Evolutionary conservation across 2,797 vertebrate species (phyloP), one percentile per base, ranked within the genome.

Genomic region (Eulemur coronatus): DNA sequence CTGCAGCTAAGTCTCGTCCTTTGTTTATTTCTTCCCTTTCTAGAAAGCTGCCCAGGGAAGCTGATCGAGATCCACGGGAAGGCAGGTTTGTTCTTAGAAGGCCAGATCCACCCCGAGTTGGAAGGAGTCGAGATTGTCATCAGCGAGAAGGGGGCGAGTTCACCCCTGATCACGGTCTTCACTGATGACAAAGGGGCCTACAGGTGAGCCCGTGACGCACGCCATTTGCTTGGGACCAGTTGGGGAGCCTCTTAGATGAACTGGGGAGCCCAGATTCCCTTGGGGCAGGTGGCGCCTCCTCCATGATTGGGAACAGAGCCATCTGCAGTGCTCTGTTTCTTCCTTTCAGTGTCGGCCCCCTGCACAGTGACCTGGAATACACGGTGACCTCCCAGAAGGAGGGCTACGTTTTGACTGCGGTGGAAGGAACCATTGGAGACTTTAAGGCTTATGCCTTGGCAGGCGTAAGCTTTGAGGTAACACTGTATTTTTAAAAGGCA

Each of bases 361-460:
- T 99, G 93, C 99, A 99, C 98, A 99, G 99, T 88, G 99, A 99
- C 98, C 98, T 99, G 94, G 99, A 99, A 80, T 99, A 99, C 63
- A 98, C 99, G 8, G 98, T 99, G 97, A 98, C 98, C 43, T 99
- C 99, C 70, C 99, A 99, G 84, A 99, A 99, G 97, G 99, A 99
- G 97, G 99, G 99, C 3, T 99, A 99, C 48, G 99, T 99, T 88
- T 97, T 99, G 98, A 99, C 99, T 80, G 99, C 99, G 0, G 99
- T 99, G 43, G 99, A 99, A 84, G 99, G 99, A 93, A 99, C 99
- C 7, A 91, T 98, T 33, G 99, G 99, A 69, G 99, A 99, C 97
- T 99, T 99, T 98, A 99, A 99, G 98, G 99, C 99, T 1, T 99
- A 99, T 76, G 99, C 99, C 92, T 98, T 99, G 98, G 99, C 99